These are phyloP conservation scores for Scytalopus superciliaris DNA, from an alignment of 2,113 vertebrate genomes.

Conservation along the genomic window DNA sequence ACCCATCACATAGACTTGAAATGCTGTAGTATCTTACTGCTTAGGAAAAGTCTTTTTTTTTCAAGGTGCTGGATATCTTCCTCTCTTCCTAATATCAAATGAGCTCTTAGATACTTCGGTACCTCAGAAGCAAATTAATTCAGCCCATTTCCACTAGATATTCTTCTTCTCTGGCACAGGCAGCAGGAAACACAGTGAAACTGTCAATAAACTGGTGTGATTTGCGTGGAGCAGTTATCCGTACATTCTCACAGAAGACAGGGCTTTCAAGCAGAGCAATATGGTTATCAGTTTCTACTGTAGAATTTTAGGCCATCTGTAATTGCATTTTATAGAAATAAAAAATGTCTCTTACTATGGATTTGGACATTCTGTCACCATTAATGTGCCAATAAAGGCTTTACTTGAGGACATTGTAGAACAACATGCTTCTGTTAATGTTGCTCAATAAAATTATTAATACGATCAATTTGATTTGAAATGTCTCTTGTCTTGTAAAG, in stretches of 20 bases:
- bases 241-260: background rate
- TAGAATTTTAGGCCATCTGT: conserved; percentile 13
- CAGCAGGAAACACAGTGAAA: background rate
- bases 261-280: background rate
- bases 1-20: background rate
- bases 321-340: conserved; percentile 25
- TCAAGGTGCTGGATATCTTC: background rate
- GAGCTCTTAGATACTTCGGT: background rate
- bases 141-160: background rate
- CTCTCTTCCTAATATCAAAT: background rate
- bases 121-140: background rate
- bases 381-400: conserved; percentile 54
- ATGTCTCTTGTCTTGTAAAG: conserved; percentile 65
- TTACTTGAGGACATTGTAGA: conserved; percentile 33
- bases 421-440: conserved; percentile 47
- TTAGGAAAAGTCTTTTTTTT: background rate
- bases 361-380: conserved; percentile 24
- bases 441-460: conserved; percentile 70
- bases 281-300: background rate
- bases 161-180: background rate
- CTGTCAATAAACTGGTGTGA: background rate
- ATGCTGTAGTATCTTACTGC: background rate
- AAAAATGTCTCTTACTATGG: conserved; percentile 16
- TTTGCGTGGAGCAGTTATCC: background rate
- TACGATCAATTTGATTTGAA: conserved; percentile 64